Evolutionary conservation across 1,140 invertebrate genomes (phyloP).

Genomic region (Diorhabda elongata): DNA sequence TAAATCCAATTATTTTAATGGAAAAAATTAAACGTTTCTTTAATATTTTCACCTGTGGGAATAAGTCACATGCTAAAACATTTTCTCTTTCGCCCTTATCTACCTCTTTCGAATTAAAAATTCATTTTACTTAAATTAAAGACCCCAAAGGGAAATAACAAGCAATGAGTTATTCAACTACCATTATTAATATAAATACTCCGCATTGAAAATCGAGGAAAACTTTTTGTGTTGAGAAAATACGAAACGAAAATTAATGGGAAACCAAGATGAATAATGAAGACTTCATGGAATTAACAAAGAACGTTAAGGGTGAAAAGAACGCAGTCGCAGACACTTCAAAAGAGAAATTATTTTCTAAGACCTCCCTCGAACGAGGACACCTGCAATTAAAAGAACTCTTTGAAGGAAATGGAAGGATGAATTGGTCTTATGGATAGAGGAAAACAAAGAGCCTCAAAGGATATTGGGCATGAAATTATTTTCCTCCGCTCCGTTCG

Average conservation of each 20-base stretch:
- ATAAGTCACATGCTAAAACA: not conserved
- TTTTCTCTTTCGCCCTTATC: not conserved
- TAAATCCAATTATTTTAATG: no score
- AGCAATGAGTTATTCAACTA: not conserved
- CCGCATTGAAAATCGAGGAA: conserved; percentile 2
- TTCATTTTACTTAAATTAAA: not conserved
- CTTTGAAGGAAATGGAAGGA: conserved; percentile 9
- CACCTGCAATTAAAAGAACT: conserved; percentile 14
- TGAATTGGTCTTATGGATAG: not conserved
- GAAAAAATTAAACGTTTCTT: not conserved
- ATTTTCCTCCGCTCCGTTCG: not conserved
- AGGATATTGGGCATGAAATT: not conserved
- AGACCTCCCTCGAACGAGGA: conserved; percentile 3
- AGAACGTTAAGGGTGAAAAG: conserved; percentile 7
- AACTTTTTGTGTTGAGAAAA: not conserved
- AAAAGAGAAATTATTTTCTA: conserved; percentile 10
- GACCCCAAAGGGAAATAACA: not conserved
- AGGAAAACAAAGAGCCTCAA: not conserved
- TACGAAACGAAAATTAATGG: conserved; percentile 11
- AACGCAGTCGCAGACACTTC: conserved; percentile 13
- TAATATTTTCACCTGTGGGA: not conserved
- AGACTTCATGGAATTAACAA: conserved; percentile 9
- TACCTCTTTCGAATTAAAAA: not conserved
- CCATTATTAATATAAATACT: not conserved
- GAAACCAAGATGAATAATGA: conserved; percentile 8